Evolutionary conservation across 1,140 invertebrate genomes (phyloP).

Genomic region (Oreohelix idahoensis): DNA sequence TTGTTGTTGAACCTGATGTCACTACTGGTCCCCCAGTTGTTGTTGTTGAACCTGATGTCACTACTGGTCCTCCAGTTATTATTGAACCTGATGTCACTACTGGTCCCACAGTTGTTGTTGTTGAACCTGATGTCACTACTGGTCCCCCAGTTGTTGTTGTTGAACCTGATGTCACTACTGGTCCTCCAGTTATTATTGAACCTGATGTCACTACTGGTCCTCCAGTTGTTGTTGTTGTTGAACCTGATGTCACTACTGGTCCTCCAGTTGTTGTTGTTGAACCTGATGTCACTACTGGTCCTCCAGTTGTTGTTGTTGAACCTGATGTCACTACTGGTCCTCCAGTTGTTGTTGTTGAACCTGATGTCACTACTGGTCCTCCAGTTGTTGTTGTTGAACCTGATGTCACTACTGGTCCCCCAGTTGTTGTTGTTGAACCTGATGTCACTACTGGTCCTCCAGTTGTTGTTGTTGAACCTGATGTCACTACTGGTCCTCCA

Average conservation of each 20-base stretch:
- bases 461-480: conserved; percentile 8
- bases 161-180: neutral
- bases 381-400: neutral
- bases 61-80: too few species aligned
- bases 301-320: conserved; percentile 4
- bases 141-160: neutral
- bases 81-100: conserved; percentile 1
- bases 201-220: neutral
- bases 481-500: neutral
- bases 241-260: neutral
- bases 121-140: neutral
- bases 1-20: conserved; percentile 19
- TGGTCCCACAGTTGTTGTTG: conserved; percentile 10
- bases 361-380: neutral
- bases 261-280: neutral
- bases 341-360: neutral
- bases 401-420: neutral
- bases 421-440: neutral
- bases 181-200: neutral
- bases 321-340: neutral
- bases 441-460: too few species aligned
- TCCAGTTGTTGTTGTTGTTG: neutral
- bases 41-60: neutral
- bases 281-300: conserved; percentile 6
- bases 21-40: neutral